Evolutionary conservation across 1,140 invertebrate genomes (phyloP).

Genomic region (Dreissena rostriformis): DNA sequence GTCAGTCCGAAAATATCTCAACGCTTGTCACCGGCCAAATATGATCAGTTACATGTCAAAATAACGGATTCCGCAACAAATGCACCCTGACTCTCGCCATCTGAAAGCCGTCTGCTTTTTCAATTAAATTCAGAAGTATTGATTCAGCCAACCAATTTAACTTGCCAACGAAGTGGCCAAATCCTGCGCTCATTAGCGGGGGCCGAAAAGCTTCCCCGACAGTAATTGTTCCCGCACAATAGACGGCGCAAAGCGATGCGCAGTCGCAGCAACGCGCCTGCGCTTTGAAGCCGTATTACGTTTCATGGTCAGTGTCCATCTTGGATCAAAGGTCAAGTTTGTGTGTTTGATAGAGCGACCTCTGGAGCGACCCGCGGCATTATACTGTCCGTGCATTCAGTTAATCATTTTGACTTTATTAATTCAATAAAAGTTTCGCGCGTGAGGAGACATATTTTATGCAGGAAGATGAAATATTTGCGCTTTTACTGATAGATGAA

Average conservation of each 20-base stretch:
- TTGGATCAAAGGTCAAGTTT: conserved; percentile 5
- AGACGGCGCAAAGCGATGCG: conserved; percentile 19
- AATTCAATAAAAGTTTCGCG: conserved; percentile 32
- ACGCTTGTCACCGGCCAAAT: no score
- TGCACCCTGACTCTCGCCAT: neutral
- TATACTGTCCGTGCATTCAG: conserved; percentile 21
- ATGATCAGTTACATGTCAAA: no score
- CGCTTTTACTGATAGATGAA: neutral
- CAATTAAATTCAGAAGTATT: conserved; percentile 10
- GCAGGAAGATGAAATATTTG: neutral
- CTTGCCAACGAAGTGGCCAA: conserved; percentile 22
- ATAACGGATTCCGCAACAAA: no score
- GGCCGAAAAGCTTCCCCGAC: neutral
- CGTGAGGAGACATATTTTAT: conserved; percentile 38
- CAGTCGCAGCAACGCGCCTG: neutral
- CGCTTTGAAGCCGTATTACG: conserved; percentile 42
- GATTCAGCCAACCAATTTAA: conserved; percentile 54
- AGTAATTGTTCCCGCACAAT: neutral
- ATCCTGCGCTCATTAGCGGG: conserved; percentile 31
- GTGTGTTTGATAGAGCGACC: conserved; percentile 32
- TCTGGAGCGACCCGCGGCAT: neutral
- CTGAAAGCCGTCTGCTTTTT: conserved; percentile 12
- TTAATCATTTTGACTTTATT: conserved; percentile 48
- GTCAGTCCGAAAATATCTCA: no score
- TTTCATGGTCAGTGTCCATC: conserved; percentile 17